Conservation (phyloP, 2,797 vertebrate species). For the Remorina albescens region DNA sequence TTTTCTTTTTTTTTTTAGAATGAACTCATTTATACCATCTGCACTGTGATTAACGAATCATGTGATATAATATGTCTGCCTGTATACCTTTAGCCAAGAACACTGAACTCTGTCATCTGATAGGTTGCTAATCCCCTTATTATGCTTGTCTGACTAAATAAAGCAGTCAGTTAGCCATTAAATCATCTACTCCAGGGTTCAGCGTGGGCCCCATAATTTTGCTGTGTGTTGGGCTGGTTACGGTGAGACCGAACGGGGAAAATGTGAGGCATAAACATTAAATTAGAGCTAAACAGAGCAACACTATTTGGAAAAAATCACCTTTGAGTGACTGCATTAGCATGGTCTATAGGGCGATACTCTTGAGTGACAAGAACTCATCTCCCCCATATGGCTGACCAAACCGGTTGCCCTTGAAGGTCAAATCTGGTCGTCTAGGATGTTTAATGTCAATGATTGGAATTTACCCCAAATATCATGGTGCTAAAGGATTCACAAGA, state of each 20-base stretch:
- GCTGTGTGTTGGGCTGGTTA: slow-evolving; percentile 28
- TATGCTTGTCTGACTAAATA: slow-evolving; percentile 77
- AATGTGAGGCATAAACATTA: slow-evolving; percentile 38
- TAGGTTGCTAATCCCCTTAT: slow-evolving; percentile 78
- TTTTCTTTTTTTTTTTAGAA: not conserved
- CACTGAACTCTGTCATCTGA: slow-evolving; percentile 76
- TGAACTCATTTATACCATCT: slow-evolving; percentile 30
- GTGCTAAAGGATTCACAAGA: slow-evolving; percentile 68
- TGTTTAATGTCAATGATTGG: slow-evolving; percentile 70
- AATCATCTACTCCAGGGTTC: slow-evolving; percentile 70
- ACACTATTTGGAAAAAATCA: slow-evolving; percentile 38
- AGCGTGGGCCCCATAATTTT: slow-evolving; percentile 64
- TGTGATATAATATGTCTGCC: slow-evolving; percentile 55
- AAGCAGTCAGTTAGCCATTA: slow-evolving; percentile 75
- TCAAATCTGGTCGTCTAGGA: slow-evolving; percentile 80
- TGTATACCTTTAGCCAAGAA: slow-evolving; percentile 66
- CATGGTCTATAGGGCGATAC: slow-evolving; percentile 19
- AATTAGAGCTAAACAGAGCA: slow-evolving; percentile 32
- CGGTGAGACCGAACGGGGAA: slow-evolving; percentile 34
- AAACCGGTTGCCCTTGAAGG: slow-evolving; percentile 66
- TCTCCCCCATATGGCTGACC: slow-evolving; percentile 65
- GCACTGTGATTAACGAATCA: slow-evolving; percentile 44
- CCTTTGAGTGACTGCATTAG: slow-evolving; percentile 52
- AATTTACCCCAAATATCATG: slow-evolving; percentile 78
- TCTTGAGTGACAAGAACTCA: slow-evolving; percentile 74